Base-by-base conservation (phyloP, 2,888 invertebrate genomes). In the Monoplex corrugatus region DNA sequence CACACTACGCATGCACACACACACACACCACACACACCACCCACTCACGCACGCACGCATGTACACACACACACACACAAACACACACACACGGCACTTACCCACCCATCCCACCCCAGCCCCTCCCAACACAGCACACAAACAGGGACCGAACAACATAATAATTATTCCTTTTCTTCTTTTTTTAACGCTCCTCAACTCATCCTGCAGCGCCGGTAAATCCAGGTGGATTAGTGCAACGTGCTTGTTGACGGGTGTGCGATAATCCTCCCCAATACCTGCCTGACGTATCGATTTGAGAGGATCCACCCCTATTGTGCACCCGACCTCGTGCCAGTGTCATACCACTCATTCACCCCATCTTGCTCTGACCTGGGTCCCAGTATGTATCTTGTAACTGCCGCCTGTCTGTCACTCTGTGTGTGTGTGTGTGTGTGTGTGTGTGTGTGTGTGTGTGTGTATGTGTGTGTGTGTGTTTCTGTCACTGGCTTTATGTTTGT, bases 381-480 rank as follows among this genome's bases (percentile, higher is more conserved):
- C 2, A 35, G 3, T 10, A 32, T n/a, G 13, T n/a, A 2, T 28
- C 13, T 75, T 75, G n/a, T 35, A 13, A 5, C 32, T 5, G n/a
- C 13, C n/a, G n/a, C 13, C 5, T 75, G 75, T 35, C 75, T 35
- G 23, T n/a, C 13, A 75, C n/a, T 2, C 23, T 13, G 3, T 75
- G n/a, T 35, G 57, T 57, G 57, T 57, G 57, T 57, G 57, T 57
- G 57, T 57, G 57, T 57, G 57, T n/a, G 72, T 8, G 72, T n/a
- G 72, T 8, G 72, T 8, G 78, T 23, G 80, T 40, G 80, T 23
- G 80, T 23, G 80, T 80, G 80, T 43, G 80, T 80, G 80, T 80
- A 40, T 80, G 80, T 80, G 80, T 80, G 80, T 80, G 80, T 80
- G 80, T 80, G 57, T 57, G 57, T 57, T 13, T 57, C 13, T 57